These are phyloP conservation scores for Gryon sp. DNA, from an alignment of 1,140 invertebrate genomes.

Conservation along the genomic window DNA sequence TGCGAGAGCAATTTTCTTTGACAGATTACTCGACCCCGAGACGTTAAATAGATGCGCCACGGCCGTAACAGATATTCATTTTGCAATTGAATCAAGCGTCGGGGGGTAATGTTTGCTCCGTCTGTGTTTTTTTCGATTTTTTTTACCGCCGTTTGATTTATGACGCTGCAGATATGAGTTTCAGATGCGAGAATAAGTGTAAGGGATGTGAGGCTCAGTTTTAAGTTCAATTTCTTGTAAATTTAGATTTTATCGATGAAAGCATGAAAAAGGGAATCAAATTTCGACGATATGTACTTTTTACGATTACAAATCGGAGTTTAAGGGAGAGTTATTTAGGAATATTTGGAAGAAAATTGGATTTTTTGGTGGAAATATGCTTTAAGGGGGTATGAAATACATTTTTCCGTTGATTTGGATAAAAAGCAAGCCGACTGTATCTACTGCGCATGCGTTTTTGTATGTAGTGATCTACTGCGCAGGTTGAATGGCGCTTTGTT, in stretches of 20 bases:
- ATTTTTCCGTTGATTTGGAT: no score
- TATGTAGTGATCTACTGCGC: no score
- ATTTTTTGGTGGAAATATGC: no score
- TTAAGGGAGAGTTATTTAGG: no score
- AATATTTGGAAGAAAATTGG: no score
- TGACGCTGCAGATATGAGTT: slow-evolving; percentile 18
- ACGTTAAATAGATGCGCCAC: slow-evolving; percentile 28
- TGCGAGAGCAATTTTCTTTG: slow-evolving; percentile 32
- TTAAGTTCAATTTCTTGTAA: slow-evolving; percentile 17
- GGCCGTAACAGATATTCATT: slow-evolving; percentile 21
- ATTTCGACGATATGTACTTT: no score
- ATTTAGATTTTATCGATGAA: slow-evolving; percentile 18
- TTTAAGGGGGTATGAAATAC: no score
- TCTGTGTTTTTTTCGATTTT: not conserved
- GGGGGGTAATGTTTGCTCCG: not conserved
- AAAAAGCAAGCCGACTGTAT: no score
- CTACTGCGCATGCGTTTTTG: no score
- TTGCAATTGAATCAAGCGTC: slow-evolving; percentile 20
- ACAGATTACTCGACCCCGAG: slow-evolving; percentile 28
- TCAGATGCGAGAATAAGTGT: slow-evolving; percentile 14
- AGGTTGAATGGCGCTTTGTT: no score
- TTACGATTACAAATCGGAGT: no score
- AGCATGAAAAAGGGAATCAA: no score
- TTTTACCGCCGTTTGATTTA: slow-evolving; percentile 25
- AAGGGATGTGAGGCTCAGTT: slow-evolving; percentile 2